These are phyloP conservation scores for Drosophila anomalata DNA, from an alignment of 2,888 invertebrate genomes.

Conservation along the genomic window DNA sequence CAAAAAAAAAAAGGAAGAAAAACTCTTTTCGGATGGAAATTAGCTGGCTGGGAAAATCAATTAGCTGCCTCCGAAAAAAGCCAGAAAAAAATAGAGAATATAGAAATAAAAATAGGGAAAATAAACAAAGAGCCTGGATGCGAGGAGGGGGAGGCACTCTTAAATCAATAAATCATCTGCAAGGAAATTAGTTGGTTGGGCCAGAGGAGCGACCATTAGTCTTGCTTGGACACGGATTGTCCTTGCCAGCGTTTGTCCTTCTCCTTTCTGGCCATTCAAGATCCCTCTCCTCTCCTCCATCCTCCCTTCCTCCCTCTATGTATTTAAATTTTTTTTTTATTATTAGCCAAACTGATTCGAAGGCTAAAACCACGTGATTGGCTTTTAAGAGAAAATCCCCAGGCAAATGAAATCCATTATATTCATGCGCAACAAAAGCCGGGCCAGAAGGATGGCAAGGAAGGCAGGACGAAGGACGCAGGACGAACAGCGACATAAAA, in stretches of 20 bases:
- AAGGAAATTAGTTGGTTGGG: conserved; percentile 74
- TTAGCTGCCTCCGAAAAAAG: conserved; percentile 50
- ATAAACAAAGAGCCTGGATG: conserved; percentile 61
- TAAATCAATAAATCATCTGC: conserved; percentile 80
- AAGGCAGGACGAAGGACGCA: conserved; percentile 1
- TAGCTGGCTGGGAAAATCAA: conserved; percentile 66
- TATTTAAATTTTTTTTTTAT: conserved; percentile 13
- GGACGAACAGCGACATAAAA: conserved; percentile 77
- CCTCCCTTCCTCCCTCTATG: not conserved
- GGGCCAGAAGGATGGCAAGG: not conserved
- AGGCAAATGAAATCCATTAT: conserved; percentile 67
- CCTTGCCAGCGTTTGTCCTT: conserved; percentile 33
- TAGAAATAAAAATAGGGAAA: conserved; percentile 63
- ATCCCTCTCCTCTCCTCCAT: not conserved
- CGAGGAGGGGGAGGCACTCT: conserved; percentile 37
- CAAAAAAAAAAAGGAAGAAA: conserved; percentile 27
- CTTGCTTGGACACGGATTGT: conserved; percentile 68
- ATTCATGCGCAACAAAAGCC: conserved; percentile 65
- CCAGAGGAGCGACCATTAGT: conserved; percentile 62
- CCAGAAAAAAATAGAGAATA: conserved; percentile 19
- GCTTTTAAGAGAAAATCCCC: conserved; percentile 54
- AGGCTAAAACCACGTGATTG: conserved; percentile 65
- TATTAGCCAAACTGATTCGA: conserved; percentile 13
- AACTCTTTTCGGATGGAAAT: conserved; percentile 66
- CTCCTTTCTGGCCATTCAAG: conserved; percentile 4